phyloP scores from a whole-genome alignment of 2,888 invertebrate genomes.

The Falcaria lacertinaria region DNA sequence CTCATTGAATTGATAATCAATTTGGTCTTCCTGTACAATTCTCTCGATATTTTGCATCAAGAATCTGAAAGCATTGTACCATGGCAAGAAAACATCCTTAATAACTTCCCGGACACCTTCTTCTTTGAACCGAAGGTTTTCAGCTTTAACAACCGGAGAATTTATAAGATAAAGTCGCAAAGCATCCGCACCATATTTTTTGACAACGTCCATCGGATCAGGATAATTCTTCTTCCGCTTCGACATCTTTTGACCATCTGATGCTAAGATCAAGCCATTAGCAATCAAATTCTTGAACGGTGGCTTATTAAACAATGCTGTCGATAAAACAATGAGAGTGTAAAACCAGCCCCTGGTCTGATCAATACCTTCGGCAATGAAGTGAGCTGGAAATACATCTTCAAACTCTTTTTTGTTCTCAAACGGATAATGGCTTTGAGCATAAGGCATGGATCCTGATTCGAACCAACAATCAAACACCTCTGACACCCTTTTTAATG shows the following conservation, averaged over 20 bases:
- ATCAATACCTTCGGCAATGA: conserved; percentile 99
- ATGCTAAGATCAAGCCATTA: conserved; percentile 96
- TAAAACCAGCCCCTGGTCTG: conserved; percentile 99
- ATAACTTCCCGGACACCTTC: conserved; percentile 97
- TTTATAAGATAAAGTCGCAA: conserved; percentile 96
- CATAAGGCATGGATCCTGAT: conserved; percentile 99
- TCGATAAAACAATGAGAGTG: conserved; percentile 97
- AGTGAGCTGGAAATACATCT: conserved; percentile 97
- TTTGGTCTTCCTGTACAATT: conserved; percentile 84
- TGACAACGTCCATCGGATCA: conserved; percentile 93
- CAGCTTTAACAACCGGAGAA: conserved; percentile 98
- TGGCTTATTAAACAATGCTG: conserved; percentile 95
- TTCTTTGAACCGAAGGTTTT: conserved; percentile 97
- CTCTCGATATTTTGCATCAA: conserved; percentile 95
- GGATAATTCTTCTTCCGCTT: conserved; percentile 99
- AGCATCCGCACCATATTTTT: conserved; percentile 98
- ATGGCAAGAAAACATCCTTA: conserved; percentile 98
- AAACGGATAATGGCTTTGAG: conserved; percentile 97
- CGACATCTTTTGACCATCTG: conserved; percentile 99
- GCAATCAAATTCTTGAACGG: conserved; percentile 99
- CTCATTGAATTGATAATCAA: conserved; percentile 79
- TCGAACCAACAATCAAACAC: conserved; percentile 99
- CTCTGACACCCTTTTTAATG: conserved; percentile 91
- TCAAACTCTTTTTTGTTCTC: conserved; percentile 93
- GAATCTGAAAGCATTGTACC: conserved; percentile 97